These are phyloP conservation scores for Drosophila maculinotata DNA, from an alignment of 2,888 invertebrate species.

Conservation along the genomic window DNA sequence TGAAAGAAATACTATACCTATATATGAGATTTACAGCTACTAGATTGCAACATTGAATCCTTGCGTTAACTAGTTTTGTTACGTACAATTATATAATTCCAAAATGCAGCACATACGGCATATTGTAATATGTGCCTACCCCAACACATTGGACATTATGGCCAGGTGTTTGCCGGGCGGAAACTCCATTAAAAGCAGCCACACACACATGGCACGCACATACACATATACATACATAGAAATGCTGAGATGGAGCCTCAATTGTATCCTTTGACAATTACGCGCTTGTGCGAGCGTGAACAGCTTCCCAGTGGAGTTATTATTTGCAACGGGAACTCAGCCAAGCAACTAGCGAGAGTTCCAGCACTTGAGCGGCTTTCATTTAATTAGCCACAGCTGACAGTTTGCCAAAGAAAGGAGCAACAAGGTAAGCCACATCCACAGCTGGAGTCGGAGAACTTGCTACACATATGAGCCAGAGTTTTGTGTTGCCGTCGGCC, in stretches of 20 bases:
- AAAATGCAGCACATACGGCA: background rate
- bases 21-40: too few relatives aligned
- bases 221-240: conserved; percentile 16
- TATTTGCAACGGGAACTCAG: conserved; percentile 22
- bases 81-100: background rate
- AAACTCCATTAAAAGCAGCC: conserved; percentile 18
- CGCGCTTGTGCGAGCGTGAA: conserved; percentile 59
- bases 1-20: background rate
- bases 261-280: conserved; percentile 65
- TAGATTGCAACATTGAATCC: too few relatives aligned
- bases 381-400: conserved; percentile 79
- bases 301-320: conserved; percentile 33
- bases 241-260: conserved; percentile 4
- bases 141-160: conserved; percentile 55
- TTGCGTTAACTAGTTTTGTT: background rate
- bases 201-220: conserved; percentile 24
- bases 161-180: conserved; percentile 55
- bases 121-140: conserved; percentile 22
- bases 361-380: conserved; percentile 73
- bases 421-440: conserved; percentile 32
- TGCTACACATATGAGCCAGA: conserved; percentile 24
- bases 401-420: conserved; percentile 72
- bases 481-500: conserved; percentile 41
- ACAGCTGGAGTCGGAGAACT: background rate
- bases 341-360: conserved; percentile 69